These are phyloP conservation scores for Nebria salina DNA, from an alignment of 2,888 invertebrate species.

Conservation along the genomic window DNA sequence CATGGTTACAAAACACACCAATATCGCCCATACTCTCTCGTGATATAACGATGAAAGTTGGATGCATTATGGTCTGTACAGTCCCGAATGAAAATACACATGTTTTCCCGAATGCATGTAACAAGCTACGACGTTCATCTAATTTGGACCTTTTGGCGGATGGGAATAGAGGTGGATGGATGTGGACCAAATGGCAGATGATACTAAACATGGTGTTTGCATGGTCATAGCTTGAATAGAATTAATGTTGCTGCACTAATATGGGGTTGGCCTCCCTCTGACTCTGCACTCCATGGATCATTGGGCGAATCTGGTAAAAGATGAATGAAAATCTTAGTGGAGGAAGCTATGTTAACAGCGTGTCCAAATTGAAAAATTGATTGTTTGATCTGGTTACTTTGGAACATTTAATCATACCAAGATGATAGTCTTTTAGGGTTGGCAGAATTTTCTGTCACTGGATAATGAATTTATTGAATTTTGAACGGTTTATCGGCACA, in stretches of 20 bases:
- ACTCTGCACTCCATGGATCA: slow-evolving; percentile 6
- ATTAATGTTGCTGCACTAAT: slow-evolving; percentile 65
- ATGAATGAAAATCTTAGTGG: slow-evolving; percentile 10
- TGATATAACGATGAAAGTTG: slow-evolving; percentile 12
- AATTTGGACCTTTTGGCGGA: slow-evolving; percentile 10
- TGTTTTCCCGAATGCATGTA: slow-evolving; percentile 36
- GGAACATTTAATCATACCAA: slow-evolving; percentile 44
- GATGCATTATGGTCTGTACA: slow-evolving; percentile 6
- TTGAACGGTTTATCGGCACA: background rate
- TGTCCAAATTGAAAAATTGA: slow-evolving; percentile 47
- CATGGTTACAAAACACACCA: background rate
- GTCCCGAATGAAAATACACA: slow-evolving; percentile 20
- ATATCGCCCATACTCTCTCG: background rate
- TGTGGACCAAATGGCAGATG: slow-evolving; percentile 53
- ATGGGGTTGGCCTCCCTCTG: slow-evolving; percentile 56
- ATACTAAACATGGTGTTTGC: slow-evolving; percentile 57
- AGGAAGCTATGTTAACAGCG: slow-evolving; percentile 20
- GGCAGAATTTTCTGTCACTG: slow-evolving; percentile 8
- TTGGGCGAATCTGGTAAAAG: slow-evolving; percentile 19
- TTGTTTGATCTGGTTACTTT: slow-evolving; percentile 44
- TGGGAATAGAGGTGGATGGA: slow-evolving; percentile 7
- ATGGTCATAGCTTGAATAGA: slow-evolving; percentile 58
- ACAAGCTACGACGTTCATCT: slow-evolving; percentile 26
- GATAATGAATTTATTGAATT: slow-evolving; percentile 18
- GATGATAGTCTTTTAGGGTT: slow-evolving; percentile 20